Conservation (phyloP, 2,113 vertebrate species). For the Semicossyphus pulcher region DNA sequence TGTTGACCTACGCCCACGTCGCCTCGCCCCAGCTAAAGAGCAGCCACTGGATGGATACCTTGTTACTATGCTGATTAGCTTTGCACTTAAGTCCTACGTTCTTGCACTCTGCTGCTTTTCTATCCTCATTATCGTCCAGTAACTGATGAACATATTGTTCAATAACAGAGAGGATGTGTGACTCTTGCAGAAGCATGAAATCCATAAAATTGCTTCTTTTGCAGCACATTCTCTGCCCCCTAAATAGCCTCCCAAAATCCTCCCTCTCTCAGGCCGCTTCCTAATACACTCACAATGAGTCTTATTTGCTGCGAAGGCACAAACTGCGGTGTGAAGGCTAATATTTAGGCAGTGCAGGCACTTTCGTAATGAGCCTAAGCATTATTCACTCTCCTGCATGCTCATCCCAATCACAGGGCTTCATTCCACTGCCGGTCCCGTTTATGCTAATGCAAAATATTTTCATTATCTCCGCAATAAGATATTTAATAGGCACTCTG, state of each 20-base stretch:
- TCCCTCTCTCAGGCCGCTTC: slow-evolving; percentile 6
- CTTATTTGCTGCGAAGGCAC: slow-evolving; percentile 44
- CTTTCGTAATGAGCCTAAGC: slow-evolving; percentile 31
- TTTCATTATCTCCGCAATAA: slow-evolving; percentile 69
- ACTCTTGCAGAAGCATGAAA: slow-evolving; percentile 6
- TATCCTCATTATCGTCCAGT: not conserved
- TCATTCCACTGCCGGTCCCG: slow-evolving; percentile 23
- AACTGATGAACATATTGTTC: slow-evolving; percentile 2
- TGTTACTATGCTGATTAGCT: slow-evolving; percentile 31
- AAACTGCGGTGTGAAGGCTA: slow-evolving; percentile 6
- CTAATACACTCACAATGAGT: slow-evolving; percentile 12
- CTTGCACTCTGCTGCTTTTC: slow-evolving; percentile 1
- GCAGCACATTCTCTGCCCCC: not conserved
- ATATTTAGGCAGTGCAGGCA: slow-evolving; percentile 6
- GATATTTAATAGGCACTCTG: slow-evolving; percentile 65
- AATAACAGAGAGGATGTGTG: not conserved
- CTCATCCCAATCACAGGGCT: slow-evolving; percentile 38
- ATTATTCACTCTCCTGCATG: slow-evolving; percentile 26
- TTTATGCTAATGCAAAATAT: slow-evolving; percentile 59
- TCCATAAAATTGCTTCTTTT: slow-evolving; percentile 5
- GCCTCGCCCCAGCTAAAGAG: slow-evolving; percentile 25
- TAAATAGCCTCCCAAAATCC: slow-evolving; percentile 34
- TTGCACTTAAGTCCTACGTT: slow-evolving; percentile 1
- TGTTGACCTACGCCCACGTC: slow-evolving; percentile 43
- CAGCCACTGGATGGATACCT: slow-evolving; percentile 13